Conservation (phyloP, 1,140 invertebrate genomes). For the Parapsyche elsis region DNA sequence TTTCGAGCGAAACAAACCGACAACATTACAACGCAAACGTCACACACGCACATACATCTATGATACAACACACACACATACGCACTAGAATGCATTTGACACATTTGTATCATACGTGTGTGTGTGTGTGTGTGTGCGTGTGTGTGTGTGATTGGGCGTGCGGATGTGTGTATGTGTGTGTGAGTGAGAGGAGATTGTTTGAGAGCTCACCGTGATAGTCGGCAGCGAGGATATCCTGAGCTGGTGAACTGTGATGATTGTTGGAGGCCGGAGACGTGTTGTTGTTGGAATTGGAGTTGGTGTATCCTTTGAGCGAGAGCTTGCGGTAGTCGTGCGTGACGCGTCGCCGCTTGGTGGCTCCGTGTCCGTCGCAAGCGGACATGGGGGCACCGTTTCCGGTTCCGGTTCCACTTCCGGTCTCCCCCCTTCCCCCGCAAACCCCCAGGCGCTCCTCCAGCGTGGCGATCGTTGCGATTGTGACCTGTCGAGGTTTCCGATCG, state of each 20-base stretch:
- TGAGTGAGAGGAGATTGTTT: not conserved
- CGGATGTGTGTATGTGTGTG: not conserved
- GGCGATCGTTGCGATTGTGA: not conserved
- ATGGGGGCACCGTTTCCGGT: not conserved
- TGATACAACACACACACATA: not conserved
- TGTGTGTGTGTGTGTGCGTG: not conserved
- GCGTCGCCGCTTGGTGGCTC: constrained; percentile 64
- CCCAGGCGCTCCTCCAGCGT: too few relatives aligned
- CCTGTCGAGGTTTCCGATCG: not conserved
- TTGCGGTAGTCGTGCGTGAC: constrained; percentile 64
- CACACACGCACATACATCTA: not conserved
- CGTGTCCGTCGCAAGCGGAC: constrained; percentile 60
- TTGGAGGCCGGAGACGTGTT: not conserved
- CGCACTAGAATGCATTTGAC: not conserved
- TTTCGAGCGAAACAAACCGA: too few relatives aligned
- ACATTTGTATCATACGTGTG: not conserved
- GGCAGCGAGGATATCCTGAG: not conserved
- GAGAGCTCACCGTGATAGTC: not conserved
- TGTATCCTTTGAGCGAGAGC: constrained; percentile 59
- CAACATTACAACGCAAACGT: not conserved
- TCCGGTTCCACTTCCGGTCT: not conserved
- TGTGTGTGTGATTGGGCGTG: not conserved
- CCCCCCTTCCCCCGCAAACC: constrained; percentile 55
- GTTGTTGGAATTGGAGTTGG: not conserved
- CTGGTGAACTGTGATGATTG: not conserved